A percentile compares a stretch with the other conserved stretches of the same genome.
Conservation (phyloP, 2,888 invertebrate genomes). For the Ichneumon xanthorius region DNA sequence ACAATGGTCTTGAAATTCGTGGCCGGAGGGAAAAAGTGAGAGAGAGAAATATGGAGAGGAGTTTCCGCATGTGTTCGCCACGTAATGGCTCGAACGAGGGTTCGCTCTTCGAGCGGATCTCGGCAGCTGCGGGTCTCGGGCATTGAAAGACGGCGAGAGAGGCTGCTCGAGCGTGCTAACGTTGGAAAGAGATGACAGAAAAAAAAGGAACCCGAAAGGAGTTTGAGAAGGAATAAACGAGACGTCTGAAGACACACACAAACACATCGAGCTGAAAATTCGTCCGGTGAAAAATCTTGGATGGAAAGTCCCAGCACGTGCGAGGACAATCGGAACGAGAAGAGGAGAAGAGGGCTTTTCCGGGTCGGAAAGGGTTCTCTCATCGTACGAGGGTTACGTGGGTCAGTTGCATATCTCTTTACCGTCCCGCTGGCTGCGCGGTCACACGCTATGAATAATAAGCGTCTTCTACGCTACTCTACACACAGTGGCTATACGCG, state of each 20-base stretch:
- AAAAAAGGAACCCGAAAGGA: conserved; percentile 4
- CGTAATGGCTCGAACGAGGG: conserved; percentile 49
- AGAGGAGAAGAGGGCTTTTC: conserved; percentile 33
- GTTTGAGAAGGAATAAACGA: conserved; percentile 23
- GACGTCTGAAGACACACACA: conserved; percentile 7
- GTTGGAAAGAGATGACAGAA: conserved; percentile 10
- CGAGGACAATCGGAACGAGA: conserved; percentile 48
- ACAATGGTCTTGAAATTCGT: conserved; percentile 58
- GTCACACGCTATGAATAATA: conserved; percentile 58
- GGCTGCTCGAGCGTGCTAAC: not conserved
- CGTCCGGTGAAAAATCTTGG: conserved; percentile 43
- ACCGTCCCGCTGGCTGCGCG: conserved; percentile 38
- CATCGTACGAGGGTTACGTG: conserved; percentile 48
- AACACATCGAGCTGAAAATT: conserved; percentile 33
- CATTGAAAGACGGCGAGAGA: conserved; percentile 24
- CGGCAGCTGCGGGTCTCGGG: conserved; percentile 56
- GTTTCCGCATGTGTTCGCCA: conserved; percentile 55
- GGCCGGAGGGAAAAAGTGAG: conserved; percentile 25
- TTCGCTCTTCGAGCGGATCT: conserved; percentile 44
- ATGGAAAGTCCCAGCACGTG: conserved; percentile 41
- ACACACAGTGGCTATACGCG: conserved; percentile 20
- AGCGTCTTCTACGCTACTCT: conserved; percentile 25
- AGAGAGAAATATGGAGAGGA: conserved; percentile 3
- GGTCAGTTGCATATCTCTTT: conserved; percentile 65
- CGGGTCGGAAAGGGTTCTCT: conserved; percentile 36